A percentile compares a stretch with the other conserved stretches of the same genome.
Conservation (phyloP, 2,888 invertebrate species). For the Exephanes ischioxanthus region DNA sequence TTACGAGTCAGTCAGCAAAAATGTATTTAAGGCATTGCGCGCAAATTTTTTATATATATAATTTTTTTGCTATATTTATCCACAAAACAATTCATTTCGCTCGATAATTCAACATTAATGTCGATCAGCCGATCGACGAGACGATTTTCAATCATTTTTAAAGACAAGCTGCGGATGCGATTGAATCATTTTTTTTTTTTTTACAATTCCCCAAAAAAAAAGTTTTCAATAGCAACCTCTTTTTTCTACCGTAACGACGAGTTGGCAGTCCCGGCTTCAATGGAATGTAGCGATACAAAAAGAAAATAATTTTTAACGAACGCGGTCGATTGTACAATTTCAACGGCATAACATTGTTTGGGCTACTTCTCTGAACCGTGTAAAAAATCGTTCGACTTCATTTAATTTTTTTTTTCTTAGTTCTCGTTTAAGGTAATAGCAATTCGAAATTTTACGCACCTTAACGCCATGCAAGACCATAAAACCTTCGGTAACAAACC, state of each 20-base stretch:
- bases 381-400: slow-evolving; percentile 65
- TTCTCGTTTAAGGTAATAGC: not conserved
- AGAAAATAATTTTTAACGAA: slow-evolving; percentile 45
- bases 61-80: no score
- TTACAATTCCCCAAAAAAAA: slow-evolving; percentile 5
- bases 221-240: slow-evolving; percentile 41
- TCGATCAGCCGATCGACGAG: not conserved
- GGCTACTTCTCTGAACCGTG: slow-evolving; percentile 64
- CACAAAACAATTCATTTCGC: not conserved
- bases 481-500: no score
- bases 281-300: slow-evolving; percentile 73
- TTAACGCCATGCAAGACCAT: no score
- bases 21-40: slow-evolving; percentile 39
- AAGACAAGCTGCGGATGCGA: no score
- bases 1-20: slow-evolving; percentile 1
- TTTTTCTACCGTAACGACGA: slow-evolving; percentile 60
- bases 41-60: not conserved
- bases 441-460: no score
- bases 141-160: not conserved
- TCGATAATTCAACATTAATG: no score
- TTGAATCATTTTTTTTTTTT: not conserved
- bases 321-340: slow-evolving; percentile 56
- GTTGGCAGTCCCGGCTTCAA: slow-evolving; percentile 81
- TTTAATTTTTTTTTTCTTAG: not conserved
- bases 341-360: slow-evolving; percentile 49